phyloP scores from a whole-genome alignment of 2,797 vertebrate species.

The Schizopygopsis pylzovi region DNA sequence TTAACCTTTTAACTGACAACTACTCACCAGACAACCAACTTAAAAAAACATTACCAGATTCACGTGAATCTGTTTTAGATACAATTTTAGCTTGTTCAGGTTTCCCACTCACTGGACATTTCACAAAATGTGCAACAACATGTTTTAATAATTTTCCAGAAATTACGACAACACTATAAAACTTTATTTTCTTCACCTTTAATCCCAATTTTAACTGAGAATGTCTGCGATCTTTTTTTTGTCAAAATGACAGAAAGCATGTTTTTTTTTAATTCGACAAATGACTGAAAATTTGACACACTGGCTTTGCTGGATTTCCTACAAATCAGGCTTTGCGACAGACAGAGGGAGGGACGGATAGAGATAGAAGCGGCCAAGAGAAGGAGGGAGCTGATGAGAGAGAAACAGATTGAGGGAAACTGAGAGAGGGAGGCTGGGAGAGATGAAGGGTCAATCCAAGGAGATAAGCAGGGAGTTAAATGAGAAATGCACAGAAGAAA shows the following conservation, averaged over 20 bases:
- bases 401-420: conserved; percentile 15
- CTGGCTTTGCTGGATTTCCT: not conserved
- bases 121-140: not conserved
- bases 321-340: not conserved
- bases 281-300: not conserved
- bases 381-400: conserved; percentile 11
- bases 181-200: not conserved
- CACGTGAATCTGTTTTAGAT: not conserved
- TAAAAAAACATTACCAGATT: not conserved
- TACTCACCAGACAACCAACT: not conserved
- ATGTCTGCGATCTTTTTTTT: not conserved
- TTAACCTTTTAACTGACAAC: not conserved
- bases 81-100: not conserved
- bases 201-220: not conserved
- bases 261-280: not conserved
- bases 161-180: not conserved
- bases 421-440: conserved; percentile 32
- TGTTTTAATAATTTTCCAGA: not conserved
- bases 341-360: not conserved
- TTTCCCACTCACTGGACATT: not conserved
- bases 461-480: conserved; percentile 74
- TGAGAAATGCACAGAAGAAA: conserved; percentile 72
- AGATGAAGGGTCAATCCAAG: conserved; percentile 64
- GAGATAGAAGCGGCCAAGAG: not conserved
- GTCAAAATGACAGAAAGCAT: not conserved